These are phyloP conservation scores for Phocides pigmalion DNA, from an alignment of 1,140 invertebrate genomes.

Conservation along the genomic window DNA sequence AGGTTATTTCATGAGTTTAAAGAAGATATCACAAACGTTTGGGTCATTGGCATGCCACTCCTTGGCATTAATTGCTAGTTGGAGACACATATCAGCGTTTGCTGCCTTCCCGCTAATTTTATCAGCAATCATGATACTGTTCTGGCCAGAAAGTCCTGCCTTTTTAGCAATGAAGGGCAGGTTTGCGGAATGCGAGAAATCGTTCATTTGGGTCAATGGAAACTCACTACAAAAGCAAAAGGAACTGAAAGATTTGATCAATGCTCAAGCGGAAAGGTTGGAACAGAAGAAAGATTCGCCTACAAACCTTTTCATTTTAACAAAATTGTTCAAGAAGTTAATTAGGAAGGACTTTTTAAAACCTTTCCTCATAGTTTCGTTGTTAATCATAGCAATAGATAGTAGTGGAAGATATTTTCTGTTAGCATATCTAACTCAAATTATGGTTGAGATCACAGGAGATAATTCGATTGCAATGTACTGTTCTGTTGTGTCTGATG, in stretches of 20 bases:
- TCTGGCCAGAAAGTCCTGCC: slow-evolving; percentile 57
- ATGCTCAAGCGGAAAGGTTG: slow-evolving; percentile 34
- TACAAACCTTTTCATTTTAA: background rate
- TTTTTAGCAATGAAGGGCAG: slow-evolving; percentile 51
- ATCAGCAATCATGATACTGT: slow-evolving; percentile 41
- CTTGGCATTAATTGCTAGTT: slow-evolving; percentile 41
- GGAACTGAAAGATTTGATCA: slow-evolving; percentile 40
- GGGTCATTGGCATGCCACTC: slow-evolving; percentile 51
- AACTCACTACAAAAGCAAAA: slow-evolving; percentile 30
- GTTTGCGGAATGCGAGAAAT: slow-evolving; percentile 42
- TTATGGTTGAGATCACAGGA: slow-evolving; percentile 48
- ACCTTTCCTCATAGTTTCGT: slow-evolving; percentile 46
- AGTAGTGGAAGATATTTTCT: slow-evolving; percentile 51
- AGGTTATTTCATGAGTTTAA: slow-evolving; percentile 48
- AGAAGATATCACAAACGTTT: slow-evolving; percentile 40
- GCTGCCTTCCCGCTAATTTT: slow-evolving; percentile 32
- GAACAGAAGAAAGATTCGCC: slow-evolving; percentile 5
- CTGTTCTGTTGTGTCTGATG: slow-evolving; percentile 49
- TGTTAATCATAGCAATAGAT: slow-evolving; percentile 49
- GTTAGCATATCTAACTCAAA: slow-evolving; percentile 50
- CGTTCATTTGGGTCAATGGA: slow-evolving; percentile 43
- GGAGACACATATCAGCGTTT: slow-evolving; percentile 48
- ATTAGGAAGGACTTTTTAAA: slow-evolving; percentile 46
- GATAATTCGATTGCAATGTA: slow-evolving; percentile 47
- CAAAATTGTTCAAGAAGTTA: slow-evolving; percentile 5